phyloP scores from a whole-genome alignment of 2,113 vertebrate genomes.

The Cyprinodon variegatus region DNA sequence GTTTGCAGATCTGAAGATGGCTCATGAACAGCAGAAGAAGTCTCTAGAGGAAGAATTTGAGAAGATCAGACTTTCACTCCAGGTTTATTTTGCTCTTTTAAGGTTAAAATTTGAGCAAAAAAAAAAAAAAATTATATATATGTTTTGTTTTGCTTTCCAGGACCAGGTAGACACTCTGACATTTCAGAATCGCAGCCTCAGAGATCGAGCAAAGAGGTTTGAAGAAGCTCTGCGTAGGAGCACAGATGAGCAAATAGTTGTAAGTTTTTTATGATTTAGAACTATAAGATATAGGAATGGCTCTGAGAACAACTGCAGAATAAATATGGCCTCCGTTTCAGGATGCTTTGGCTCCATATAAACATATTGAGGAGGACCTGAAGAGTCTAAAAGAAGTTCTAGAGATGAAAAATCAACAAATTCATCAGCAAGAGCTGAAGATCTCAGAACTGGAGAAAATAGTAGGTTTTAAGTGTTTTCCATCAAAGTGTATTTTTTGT shows the following conservation, averaged over 20 bases:
- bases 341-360: conserved; percentile 91
- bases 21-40: conserved; percentile 90
- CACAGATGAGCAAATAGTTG: conserved; percentile 94
- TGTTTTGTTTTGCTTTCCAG: conserved; percentile 63
- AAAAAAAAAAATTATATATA: background rate
- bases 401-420: conserved; percentile 97
- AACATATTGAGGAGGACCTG: conserved; percentile 94
- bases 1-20: conserved; percentile 85
- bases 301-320: background rate
- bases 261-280: conserved; percentile 57
- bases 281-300: no score
- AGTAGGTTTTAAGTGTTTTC: conserved; percentile 77
- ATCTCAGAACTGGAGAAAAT: conserved; percentile 95
- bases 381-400: conserved; percentile 93
- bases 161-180: conserved; percentile 97
- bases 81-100: conserved; percentile 76
- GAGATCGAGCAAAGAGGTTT: conserved; percentile 92
- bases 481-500: background rate
- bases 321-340: conserved; percentile 38
- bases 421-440: conserved; percentile 93
- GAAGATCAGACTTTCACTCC: conserved; percentile 90
- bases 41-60: conserved; percentile 91
- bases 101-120: accelerated
- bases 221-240: conserved; percentile 93
- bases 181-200: conserved; percentile 93